Percentiles rank a stretch among this genome's conserved stretches.
Conservation (phyloP, 2,113 vertebrate genomes). For the Nansenia antarctica region DNA sequence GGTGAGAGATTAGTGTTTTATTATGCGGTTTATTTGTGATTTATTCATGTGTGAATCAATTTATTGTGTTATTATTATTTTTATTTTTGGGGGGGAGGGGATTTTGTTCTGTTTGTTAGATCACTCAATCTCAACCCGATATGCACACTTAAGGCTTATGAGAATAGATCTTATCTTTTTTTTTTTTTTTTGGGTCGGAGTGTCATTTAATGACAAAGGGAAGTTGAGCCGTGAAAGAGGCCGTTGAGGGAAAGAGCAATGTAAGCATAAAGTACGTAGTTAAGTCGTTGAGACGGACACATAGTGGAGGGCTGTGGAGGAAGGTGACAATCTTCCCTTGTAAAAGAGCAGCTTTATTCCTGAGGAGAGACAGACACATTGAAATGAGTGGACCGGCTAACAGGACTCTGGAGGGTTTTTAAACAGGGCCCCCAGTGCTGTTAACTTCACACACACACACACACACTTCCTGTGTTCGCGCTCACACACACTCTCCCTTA, state of each 20-base stretch:
- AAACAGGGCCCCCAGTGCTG: conserved; percentile 74
- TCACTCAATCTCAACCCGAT: background rate
- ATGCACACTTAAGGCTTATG: background rate
- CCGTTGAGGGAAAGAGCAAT: conserved; percentile 48
- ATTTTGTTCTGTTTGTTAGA: background rate
- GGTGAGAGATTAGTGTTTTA: background rate
- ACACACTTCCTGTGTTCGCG: conserved; percentile 72
- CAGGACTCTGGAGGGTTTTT: conserved; percentile 83
- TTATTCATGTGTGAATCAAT: background rate
- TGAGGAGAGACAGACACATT: conserved; percentile 62
- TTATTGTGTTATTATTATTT: background rate
- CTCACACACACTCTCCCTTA: conserved; percentile 38
- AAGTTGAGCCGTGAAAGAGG: background rate
- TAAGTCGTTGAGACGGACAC: conserved; percentile 68
- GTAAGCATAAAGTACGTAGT: conserved; percentile 71
- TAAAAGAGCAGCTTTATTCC: conserved; percentile 29
- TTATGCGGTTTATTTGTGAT: background rate
- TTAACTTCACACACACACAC: conserved; percentile 81
- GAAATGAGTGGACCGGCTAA: conserved; percentile 83
- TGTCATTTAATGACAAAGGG: conserved; percentile 13
- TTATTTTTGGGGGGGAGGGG: too few relatives aligned
- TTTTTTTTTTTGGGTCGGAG: background rate
- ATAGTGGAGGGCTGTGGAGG: conserved; percentile 63
- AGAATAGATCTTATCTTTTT: background rate
- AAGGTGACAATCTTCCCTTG: conserved; percentile 62